Base-by-base conservation (phyloP, 2,888 invertebrate species). In the Acleris laterana region DNA sequence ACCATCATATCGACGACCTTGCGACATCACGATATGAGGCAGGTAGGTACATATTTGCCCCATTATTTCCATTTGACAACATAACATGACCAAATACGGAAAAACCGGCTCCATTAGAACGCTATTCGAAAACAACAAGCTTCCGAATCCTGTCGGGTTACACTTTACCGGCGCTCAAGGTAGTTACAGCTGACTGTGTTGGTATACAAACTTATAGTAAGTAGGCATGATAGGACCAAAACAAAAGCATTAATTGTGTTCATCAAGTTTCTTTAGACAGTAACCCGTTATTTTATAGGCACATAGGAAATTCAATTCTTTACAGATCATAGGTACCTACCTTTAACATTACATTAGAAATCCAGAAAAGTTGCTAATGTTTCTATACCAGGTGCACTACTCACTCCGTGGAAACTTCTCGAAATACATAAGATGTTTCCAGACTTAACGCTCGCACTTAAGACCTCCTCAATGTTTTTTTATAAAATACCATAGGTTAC, bases 1-100 rank as follows among this genome's bases (percentile, higher is more conserved):
- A 9, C 32, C 32, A 32, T 32, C 32, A 9, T 44, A 51, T 56
- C 20, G 55, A 57, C 46, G 64, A 52, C 64, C 68, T 68, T 64
- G 68, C 58, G 42, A 38, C 57, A 19, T 38, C 55, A 56, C 38
- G 22, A 20, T 58, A 3, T 44, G 5, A 46, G 46, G 17, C 17
- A 46, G 44, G 44, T 44, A 68, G 64, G 68, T 64, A 50, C 64
- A 68, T 61, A 64, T 64, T 51, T 25, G 32, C 51, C n/a, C 48
- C 57, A 62, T 57, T 62, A 66, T 62, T 66, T 62, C 17, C 57
- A 52, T 62, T 57, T 62, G 46, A 52, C 57, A 52, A 66, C 62
- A 57, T 20, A 61, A 42, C 46, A 49, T 4, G 44, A 56, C 28
- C 16, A 28, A 11, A 44, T 62, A 62, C 32, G 6, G 25, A 48